phyloP scores from a whole-genome alignment of 2,113 vertebrate species.

The Antigone vipio region DNA sequence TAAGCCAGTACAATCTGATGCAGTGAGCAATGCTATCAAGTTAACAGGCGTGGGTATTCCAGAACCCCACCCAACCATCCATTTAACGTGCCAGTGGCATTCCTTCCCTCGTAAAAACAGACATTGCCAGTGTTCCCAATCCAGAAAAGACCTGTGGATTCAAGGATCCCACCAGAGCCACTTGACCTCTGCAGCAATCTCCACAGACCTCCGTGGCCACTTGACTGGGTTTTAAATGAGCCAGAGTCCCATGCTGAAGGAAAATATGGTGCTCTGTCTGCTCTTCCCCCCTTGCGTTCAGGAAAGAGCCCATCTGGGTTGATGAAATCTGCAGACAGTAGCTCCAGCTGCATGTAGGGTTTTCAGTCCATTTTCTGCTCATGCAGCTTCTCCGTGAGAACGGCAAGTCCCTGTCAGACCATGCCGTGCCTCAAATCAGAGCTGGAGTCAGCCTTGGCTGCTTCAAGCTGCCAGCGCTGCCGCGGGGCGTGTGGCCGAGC shows the following conservation, averaged over 20 bases:
- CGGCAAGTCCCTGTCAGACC: background rate
- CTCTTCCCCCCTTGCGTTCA: background rate
- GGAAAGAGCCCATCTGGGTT: background rate
- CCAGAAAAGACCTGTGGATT: background rate
- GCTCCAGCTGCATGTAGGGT: background rate
- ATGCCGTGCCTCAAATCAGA: background rate
- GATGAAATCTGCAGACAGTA: background rate
- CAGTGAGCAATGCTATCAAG: background rate
- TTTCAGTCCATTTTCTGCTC: background rate
- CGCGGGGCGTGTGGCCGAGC: fast-evolving
- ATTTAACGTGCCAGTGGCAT: background rate
- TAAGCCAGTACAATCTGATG: background rate
- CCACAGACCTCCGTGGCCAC: background rate
- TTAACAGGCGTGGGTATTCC: background rate
- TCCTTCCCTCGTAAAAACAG: background rate
- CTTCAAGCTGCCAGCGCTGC: background rate
- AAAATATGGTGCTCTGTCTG: background rate
- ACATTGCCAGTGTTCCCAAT: background rate
- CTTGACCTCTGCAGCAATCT: background rate
- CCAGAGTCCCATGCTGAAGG: background rate
- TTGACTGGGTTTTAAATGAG: background rate
- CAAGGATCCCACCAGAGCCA: background rate
- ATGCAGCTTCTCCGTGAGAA: background rate
- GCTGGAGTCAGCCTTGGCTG: background rate
- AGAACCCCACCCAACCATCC: background rate